A percentile compares a stretch with the other conserved stretches of the same genome.
phyloP scores from a whole-genome alignment of 2,797 vertebrate species.

The Eutrigla gurnardus region DNA sequence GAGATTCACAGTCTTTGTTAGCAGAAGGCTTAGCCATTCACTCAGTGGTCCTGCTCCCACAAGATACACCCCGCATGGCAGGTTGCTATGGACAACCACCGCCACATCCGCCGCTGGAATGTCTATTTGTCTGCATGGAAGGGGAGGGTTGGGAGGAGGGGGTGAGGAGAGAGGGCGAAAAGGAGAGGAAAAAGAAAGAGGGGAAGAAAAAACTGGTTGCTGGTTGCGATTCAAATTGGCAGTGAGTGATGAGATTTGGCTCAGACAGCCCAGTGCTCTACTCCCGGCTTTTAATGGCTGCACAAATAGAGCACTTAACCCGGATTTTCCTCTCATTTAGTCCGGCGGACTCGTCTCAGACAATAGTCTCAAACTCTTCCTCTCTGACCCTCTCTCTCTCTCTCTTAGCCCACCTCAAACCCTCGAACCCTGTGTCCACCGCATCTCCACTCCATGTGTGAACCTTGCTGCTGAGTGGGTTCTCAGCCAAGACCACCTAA shows the following conservation, averaged over 20 bases:
- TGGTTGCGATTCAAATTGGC: conserved; percentile 77
- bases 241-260: conserved; percentile 74
- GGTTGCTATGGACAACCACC: conserved; percentile 80
- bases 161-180: conserved; percentile 50
- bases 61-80: conserved; percentile 78
- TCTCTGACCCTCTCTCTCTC: conserved; percentile 53
- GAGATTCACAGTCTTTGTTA: conserved; percentile 80
- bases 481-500: conserved; percentile 66
- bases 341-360: conserved; percentile 60
- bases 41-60: conserved; percentile 79
- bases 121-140: conserved; percentile 69
- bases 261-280: conserved; percentile 47
- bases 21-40: conserved; percentile 79
- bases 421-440: conserved; percentile 52
- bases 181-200: conserved; percentile 54
- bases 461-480: conserved; percentile 56
- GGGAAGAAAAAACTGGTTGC: conserved; percentile 32
- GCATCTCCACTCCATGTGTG: conserved; percentile 63
- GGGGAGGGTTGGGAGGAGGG: conserved; percentile 58
- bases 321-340: conserved; percentile 70
- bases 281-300: conserved; percentile 69
- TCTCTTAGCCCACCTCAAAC: conserved; percentile 53
- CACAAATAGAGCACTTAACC: conserved; percentile 82
- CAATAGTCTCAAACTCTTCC: conserved; percentile 74
- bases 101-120: conserved; percentile 76